Base-by-base conservation (phyloP, 1,140 invertebrate genomes). In the Euglossa dilemma region DNA sequence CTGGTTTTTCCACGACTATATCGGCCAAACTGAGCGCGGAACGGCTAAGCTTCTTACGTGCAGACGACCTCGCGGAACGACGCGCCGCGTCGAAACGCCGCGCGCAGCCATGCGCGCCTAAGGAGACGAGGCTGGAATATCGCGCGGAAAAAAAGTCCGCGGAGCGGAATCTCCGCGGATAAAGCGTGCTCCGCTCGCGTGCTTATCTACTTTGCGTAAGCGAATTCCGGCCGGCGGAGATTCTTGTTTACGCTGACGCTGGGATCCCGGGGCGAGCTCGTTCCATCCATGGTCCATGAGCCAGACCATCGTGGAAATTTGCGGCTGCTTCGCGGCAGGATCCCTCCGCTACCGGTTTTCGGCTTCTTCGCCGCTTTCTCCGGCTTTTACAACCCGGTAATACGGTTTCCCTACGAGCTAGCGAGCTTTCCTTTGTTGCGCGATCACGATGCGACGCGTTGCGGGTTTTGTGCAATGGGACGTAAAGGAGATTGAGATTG, bases 11-110 rank as follows among this genome's bases (percentile, higher is more conserved):
- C 64, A 18, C 36, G 80, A 9, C 23, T 67, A 47, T 83, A 83
- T 83, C 73, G 64, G 7, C 12, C 54, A 9, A 66, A 76, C 28
- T 70, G 20, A 63, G 54, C 79, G 45, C 50, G 57, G 52, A 36
- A 71, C 20, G 56, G 61, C 45, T 69, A 77, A 83, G 80, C 80
- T 75, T 70, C 80, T 83, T 83, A 83, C 73, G 64, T 23, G 45
- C 23, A 63, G 69, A 71, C 54, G 67, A 67, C 50, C 75, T 50
- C 9, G 50, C 28, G 67, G 23, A 47, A 47, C 70, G 43, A 36
- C 20, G 20, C n/a, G 45, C 43, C 72, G 80, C 76, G 76, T 76
- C 54, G 63, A 45, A 36, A 18, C 45, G 61, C 71, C 18, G 45
- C 59, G 50, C 2, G 69, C 70, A 73, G 6, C 69, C 57, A 25